Evolutionary conservation across 2,797 vertebrate species (phyloP).

Genomic region (Fistularia tabacaria): DNA sequence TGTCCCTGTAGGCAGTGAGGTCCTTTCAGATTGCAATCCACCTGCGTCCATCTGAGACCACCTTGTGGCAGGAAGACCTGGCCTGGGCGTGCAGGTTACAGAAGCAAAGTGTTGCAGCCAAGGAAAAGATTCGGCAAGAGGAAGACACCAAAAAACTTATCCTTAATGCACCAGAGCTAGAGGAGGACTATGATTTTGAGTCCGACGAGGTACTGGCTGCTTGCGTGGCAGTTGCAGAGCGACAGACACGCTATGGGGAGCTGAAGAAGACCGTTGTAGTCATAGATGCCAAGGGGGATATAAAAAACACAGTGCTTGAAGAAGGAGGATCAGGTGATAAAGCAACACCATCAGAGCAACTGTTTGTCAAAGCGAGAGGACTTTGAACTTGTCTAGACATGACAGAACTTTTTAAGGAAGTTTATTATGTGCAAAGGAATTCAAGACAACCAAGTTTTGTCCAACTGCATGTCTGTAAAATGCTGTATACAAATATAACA

Average conservation of each 20-base stretch:
- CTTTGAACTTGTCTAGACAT: slow-evolving; percentile 37
- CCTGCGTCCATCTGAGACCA: slow-evolving; percentile 82
- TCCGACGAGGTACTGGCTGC: slow-evolving; percentile 92
- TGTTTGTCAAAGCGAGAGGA: slow-evolving; percentile 84
- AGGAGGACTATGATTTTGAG: slow-evolving; percentile 95
- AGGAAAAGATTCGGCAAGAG: slow-evolving; percentile 58
- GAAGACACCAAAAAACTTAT: slow-evolving; percentile 62
- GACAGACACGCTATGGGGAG: slow-evolving; percentile 75
- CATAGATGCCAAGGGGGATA: slow-evolving; percentile 67
- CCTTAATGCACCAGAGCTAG: slow-evolving; percentile 72
- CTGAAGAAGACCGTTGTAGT: slow-evolving; percentile 77
- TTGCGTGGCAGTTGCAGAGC: slow-evolving; percentile 87
- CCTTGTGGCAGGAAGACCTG: slow-evolving; percentile 91
- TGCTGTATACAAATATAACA: too few relatives aligned
- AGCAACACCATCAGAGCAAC: slow-evolving; percentile 61
- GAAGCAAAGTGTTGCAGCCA: slow-evolving; percentile 72
- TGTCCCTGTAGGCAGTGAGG: slow-evolving; percentile 65
- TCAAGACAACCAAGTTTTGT: too few relatives aligned
- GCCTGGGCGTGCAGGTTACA: slow-evolving; percentile 83
- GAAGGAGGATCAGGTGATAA: slow-evolving; percentile 37
- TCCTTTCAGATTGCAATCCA: slow-evolving; percentile 88
- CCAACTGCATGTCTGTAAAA: too few relatives aligned
- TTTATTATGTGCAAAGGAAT: too few relatives aligned
- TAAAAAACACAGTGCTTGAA: slow-evolving; percentile 36
- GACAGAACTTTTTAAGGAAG: background rate